Evolutionary conservation across 2,113 vertebrate genomes (phyloP).

Genomic region (Oreochromis niloticus): DNA sequence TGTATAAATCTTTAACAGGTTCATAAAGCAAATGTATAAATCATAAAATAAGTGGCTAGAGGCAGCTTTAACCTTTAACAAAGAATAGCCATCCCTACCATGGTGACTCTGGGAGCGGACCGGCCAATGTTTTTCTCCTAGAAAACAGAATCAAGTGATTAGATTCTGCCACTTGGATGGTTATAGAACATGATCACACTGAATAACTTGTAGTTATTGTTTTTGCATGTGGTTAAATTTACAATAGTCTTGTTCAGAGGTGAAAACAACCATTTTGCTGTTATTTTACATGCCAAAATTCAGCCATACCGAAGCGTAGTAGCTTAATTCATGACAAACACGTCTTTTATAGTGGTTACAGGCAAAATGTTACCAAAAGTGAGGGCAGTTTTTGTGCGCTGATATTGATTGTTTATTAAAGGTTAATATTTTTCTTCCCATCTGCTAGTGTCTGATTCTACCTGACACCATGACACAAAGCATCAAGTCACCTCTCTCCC

Average conservation of each 20-base stretch:
- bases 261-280: neutral
- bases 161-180: neutral
- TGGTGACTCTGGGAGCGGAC: slow-evolving; percentile 77
- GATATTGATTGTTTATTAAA: slow-evolving; percentile 11
- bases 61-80: slow-evolving; percentile 59
- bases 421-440: slow-evolving; percentile 6
- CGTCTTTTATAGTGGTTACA: neutral
- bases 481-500: neutral
- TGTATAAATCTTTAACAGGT: neutral
- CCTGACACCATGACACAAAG: slow-evolving; percentile 29
- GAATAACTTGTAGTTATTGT: neutral
- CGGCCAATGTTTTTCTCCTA: slow-evolving; percentile 78
- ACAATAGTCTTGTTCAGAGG: neutral
- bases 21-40: neutral
- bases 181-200: neutral
- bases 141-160: slow-evolving; percentile 71
- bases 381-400: neutral
- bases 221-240: neutral
- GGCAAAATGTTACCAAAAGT: neutral
- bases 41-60: slow-evolving; percentile 33
- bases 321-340: neutral
- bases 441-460: slow-evolving; percentile 11
- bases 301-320: neutral
- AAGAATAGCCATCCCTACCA: slow-evolving; percentile 74
- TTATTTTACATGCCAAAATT: neutral